These are phyloP conservation scores for Megaceryle maxima DNA, from an alignment of 2,113 vertebrate genomes.

Conservation along the genomic window DNA sequence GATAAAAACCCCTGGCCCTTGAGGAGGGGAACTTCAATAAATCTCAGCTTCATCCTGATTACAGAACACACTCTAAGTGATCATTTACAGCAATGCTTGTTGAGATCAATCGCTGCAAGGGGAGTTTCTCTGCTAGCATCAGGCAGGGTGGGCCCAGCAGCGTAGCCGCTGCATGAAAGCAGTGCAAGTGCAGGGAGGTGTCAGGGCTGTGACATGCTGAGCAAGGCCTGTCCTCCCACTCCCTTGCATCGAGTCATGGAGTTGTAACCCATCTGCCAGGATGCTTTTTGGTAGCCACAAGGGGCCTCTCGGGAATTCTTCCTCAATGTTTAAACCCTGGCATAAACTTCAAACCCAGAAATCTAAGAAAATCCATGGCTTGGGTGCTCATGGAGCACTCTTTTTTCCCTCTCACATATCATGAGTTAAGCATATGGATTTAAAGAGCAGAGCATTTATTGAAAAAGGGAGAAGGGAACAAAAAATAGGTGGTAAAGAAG, in stretches of 20 bases:
- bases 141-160: background rate
- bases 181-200: background rate
- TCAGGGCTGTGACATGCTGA: accelerated
- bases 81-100: background rate
- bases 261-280: background rate
- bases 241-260: background rate
- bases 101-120: background rate
- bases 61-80: background rate
- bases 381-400: background rate
- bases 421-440: background rate
- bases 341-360: background rate
- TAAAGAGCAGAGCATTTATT: background rate
- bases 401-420: background rate
- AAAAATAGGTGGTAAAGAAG: background rate
- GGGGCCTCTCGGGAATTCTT: background rate
- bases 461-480: background rate
- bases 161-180: background rate
- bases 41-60: conserved; percentile 17
- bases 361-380: background rate
- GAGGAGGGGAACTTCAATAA: conserved; percentile 3
- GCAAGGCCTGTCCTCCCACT: background rate
- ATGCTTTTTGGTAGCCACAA: background rate
- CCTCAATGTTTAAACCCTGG: background rate
- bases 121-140: accelerated
- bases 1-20: background rate